A percentile compares a stretch with the other conserved stretches of the same genome.
Evolutionary conservation across 2,113 vertebrate species (phyloP).

Genomic region (Delphinapterus leucas): DNA sequence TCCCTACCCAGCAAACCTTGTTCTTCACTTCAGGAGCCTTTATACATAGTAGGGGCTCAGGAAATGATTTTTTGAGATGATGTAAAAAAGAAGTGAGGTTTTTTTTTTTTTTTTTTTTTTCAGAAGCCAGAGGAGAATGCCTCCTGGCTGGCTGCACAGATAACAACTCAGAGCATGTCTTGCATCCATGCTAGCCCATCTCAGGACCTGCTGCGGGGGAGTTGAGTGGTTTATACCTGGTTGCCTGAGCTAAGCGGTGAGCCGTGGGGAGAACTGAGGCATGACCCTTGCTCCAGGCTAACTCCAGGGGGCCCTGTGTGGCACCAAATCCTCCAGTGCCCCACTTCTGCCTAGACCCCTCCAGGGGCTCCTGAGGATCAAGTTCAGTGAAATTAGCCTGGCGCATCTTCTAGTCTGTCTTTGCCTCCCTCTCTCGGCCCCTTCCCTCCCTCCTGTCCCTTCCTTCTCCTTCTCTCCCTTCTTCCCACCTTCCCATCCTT

Average conservation of each 20-base stretch:
- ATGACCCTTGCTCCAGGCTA: not conserved
- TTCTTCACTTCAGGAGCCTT: not conserved
- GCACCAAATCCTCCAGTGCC: not conserved
- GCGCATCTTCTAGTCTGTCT: not conserved
- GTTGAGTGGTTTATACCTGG: not conserved
- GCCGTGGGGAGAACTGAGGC: not conserved
- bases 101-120: not conserved
- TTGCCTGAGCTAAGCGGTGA: no score
- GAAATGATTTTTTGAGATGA: not conserved
- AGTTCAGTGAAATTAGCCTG: not conserved
- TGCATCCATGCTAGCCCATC: no score
- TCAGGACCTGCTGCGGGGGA: no score
- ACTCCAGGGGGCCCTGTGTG: not conserved
- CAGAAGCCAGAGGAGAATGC: not conserved
- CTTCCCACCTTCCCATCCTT: not conserved
- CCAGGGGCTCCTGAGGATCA: not conserved
- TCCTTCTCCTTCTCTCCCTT: no score
- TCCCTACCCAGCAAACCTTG: not conserved
- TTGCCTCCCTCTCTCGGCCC: not conserved
- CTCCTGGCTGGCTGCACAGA: not conserved
- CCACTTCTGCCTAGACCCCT: not conserved
- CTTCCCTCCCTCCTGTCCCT: no score
- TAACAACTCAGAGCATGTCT: not conserved
- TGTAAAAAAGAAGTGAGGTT: not conserved
- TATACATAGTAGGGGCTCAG: not conserved